Evolutionary conservation across 1,140 invertebrate genomes (phyloP).

Genomic region (Rhagoletis zephyria): DNA sequence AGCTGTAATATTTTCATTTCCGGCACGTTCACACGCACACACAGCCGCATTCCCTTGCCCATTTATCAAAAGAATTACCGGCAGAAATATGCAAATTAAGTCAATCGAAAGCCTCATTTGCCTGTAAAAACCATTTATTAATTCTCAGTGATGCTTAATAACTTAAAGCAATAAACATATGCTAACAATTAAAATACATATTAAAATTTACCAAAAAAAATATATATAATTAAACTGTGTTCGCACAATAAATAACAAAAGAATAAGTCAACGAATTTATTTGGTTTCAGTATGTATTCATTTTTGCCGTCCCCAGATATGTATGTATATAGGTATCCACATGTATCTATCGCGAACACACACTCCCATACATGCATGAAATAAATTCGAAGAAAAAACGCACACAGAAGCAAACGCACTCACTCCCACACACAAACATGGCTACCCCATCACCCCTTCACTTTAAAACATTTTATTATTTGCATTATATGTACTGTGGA

Average conservation of each 20-base stretch:
- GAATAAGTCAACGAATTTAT: slow-evolving; percentile 14
- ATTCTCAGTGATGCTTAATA: background rate
- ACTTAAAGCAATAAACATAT: background rate
- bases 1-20: background rate
- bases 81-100: background rate
- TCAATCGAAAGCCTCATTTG: background rate
- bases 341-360: background rate
- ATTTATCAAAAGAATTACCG: background rate
- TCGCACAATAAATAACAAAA: slow-evolving; percentile 7
- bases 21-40: background rate
- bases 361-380: background rate
- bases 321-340: background rate
- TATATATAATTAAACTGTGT: background rate
- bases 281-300: slow-evolving; percentile 19
- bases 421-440: too few relatives aligned
- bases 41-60: background rate
- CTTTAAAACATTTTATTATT: too few relatives aligned
- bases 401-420: too few relatives aligned
- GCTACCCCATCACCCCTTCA: too few relatives aligned
- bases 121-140: background rate
- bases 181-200: background rate
- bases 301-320: slow-evolving; percentile 23
- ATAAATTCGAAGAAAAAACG: background rate
- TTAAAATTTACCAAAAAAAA: background rate
- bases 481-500: too few relatives aligned